phyloP scores from a whole-genome alignment of 2,888 invertebrate genomes.

The Pantelozetes paolii region DNA sequence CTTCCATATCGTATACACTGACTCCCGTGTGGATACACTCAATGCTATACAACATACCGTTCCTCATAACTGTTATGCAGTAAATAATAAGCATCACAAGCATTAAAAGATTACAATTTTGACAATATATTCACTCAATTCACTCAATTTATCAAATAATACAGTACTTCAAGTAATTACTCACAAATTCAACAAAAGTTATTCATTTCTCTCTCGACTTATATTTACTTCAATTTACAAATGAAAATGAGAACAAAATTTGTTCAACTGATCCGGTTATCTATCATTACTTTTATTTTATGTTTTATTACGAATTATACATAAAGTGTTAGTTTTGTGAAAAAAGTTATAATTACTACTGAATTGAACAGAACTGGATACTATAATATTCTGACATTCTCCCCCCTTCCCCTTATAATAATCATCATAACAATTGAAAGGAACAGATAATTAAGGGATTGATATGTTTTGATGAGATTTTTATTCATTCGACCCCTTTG shows the following conservation, averaged over 20 bases:
- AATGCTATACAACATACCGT: neutral
- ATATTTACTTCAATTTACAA: neutral
- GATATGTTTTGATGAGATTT: neutral
- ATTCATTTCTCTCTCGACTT: too few species aligned
- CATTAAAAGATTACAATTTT: slow-evolving; percentile 30
- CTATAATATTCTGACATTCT: too few species aligned
- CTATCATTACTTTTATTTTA: too few species aligned
- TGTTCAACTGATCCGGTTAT: too few species aligned
- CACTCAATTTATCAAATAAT: slow-evolving; percentile 21
- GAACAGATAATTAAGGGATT: neutral
- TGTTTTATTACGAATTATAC: too few species aligned
- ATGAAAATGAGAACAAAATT: neutral
- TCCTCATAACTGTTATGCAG: neutral
- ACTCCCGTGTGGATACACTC: slow-evolving; percentile 21
- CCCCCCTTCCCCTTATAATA: neutral
- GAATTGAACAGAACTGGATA: too few species aligned
- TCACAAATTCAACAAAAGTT: neutral
- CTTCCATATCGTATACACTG: slow-evolving; percentile 18
- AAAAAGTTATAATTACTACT: too few species aligned
- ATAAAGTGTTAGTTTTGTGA: too few species aligned
- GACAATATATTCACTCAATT: slow-evolving; percentile 3
- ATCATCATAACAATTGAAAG: neutral
- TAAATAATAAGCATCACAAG: slow-evolving; percentile 27
- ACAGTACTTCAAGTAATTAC: neutral
- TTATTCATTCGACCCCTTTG: slow-evolving; percentile 18